Conservation (phyloP, 2,888 invertebrate genomes). For the Troides helena region DNA sequence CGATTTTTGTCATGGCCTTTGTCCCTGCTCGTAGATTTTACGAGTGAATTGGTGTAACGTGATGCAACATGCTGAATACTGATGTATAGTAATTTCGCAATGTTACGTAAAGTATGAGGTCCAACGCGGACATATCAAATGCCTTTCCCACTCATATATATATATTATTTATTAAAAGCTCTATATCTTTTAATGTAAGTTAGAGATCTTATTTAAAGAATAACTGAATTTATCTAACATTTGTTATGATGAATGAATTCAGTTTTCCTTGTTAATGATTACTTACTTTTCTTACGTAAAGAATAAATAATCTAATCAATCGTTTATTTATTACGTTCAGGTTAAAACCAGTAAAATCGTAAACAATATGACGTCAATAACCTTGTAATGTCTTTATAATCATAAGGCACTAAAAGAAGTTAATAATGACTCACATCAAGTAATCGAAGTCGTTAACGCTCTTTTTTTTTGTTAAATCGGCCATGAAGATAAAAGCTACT, state of each 20-base stretch:
- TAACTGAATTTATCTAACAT: no score
- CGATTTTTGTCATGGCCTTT: slow-evolving; percentile 45
- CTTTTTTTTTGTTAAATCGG: slow-evolving; percentile 4
- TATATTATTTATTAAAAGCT: not conserved
- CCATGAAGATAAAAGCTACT: slow-evolving; percentile 2
- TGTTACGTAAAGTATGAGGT: slow-evolving; percentile 10
- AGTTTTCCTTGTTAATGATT: no score
- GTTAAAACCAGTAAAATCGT: no score
- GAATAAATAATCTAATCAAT: no score
- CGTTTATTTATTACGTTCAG: no score
- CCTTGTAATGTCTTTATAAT: slow-evolving; percentile 9
- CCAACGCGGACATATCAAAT: not conserved
- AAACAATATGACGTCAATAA: no score
- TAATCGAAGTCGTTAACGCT: slow-evolving; percentile 9
- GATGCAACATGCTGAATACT: slow-evolving; percentile 25
- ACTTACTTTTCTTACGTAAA: no score
- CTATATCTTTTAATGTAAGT: no score
- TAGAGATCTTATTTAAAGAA: no score
- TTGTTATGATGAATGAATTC: no score
- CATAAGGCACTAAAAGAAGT: not conserved
- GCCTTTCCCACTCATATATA: not conserved
- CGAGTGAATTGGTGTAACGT: slow-evolving; percentile 28
- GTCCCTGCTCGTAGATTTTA: slow-evolving; percentile 33
- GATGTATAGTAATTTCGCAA: slow-evolving; percentile 14
- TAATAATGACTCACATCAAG: slow-evolving; percentile 8